Evolutionary conservation across 2,888 invertebrate genomes (phyloP), one percentile per base, ranked within the genome.

Genomic region (Chironomus riparius): DNA sequence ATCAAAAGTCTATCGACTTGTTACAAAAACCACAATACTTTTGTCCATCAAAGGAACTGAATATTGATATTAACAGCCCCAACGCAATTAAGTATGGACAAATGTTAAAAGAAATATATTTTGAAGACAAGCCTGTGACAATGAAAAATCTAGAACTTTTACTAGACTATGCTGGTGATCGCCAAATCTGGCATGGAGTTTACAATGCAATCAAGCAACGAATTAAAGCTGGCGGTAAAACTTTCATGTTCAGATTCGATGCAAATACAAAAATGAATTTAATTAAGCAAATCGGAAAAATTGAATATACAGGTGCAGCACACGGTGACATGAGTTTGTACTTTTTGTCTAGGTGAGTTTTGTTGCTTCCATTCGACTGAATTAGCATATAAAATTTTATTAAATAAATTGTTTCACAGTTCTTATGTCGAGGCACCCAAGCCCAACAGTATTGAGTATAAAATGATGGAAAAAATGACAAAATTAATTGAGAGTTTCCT

Each of bases 201-300:
- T 80, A 82, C 47, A 81, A 83, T 12, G 79, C 81, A 2, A 78
- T 80, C 0, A 65, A 80, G 3, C 47, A 79, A 0, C 80, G 84
- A 4, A 78, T 80, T 28, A 76, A 47, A 47, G 15, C 82, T 70
- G 78, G 79, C 2, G 82, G 81, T 3, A 81, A 83, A 18, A 84
- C 83, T 2, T 84, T 81, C 75, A 76, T 84, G 1, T 83, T 83
- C 50, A 81, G 83, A 24, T 84, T 84, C 77, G 83, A 82, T 47
- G 81, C 80, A 73, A 83, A 84, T 22, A 47, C 48, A 12, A 22
- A 70, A n/a, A 13, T 70, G 7, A 70, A 70, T 24, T 13, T 70
- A 18, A 50, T 70, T 47, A 70, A 70, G 50, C 24, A 38, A n/a
- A 12, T 70, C 3, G 47, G 22, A 22, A 70, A 24, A 50, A 12